phyloP scores from a whole-genome alignment of 2,113 vertebrate genomes.

The Stigmatopora nigra region DNA sequence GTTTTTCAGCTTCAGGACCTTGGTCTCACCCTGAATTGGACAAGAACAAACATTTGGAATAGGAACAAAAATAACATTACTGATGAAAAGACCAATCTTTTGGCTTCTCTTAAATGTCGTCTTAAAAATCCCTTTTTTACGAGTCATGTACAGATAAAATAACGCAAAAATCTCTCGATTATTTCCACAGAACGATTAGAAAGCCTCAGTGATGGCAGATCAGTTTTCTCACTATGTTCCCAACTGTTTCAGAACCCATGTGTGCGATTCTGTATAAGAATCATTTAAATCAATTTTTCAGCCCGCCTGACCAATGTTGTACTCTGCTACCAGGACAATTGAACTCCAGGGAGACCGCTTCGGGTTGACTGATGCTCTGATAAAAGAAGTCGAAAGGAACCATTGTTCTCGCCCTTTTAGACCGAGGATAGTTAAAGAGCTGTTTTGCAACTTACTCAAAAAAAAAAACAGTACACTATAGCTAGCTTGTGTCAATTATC shows the following conservation, averaged over 20 bases:
- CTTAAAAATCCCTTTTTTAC: no score
- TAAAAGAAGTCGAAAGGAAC: constrained; percentile 42
- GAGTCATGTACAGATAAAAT: constrained; percentile 16
- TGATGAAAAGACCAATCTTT: not conserved
- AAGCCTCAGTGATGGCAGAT: not conserved
- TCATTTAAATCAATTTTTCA: constrained; percentile 26
- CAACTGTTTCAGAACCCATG: not conserved
- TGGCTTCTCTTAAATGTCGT: constrained; percentile 1
- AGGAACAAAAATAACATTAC: not conserved
- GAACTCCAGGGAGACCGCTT: constrained; percentile 46
- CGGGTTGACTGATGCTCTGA: constrained; percentile 45
- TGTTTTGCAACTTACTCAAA: constrained; percentile 9
- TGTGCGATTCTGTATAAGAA: constrained; percentile 21
- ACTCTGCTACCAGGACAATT: constrained; percentile 46
- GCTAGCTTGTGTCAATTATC: not conserved
- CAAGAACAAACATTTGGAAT: not conserved
- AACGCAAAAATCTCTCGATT: constrained; percentile 1
- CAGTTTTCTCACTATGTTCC: constrained; percentile 7
- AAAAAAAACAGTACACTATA: not conserved
- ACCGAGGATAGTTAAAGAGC: constrained; percentile 11
- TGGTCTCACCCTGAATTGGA: constrained; percentile 85
- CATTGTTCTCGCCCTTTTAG: constrained; percentile 10
- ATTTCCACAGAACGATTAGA: not conserved
- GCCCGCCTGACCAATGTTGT: constrained; percentile 33
- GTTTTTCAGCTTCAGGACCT: constrained; percentile 97